Conservation (phyloP, 2,888 invertebrate species). For the Scaptomyza tumidula region DNA sequence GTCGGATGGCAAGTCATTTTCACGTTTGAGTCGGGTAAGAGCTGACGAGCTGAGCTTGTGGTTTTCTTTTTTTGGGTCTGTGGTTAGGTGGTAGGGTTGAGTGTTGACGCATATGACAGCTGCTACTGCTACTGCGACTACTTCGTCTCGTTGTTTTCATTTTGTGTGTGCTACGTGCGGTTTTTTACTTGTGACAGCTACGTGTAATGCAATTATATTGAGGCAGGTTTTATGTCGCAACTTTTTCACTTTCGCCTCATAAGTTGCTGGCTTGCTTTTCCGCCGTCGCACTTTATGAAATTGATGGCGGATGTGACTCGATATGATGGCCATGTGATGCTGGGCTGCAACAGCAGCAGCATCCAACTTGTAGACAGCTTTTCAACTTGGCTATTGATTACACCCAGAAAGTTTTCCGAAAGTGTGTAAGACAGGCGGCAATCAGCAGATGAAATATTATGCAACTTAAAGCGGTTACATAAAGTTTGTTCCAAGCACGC, state of each 20-base stretch:
- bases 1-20: conserved; percentile 65
- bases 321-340: conserved; percentile 29
- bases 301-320: conserved; percentile 40
- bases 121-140: conserved; percentile 17
- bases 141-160: conserved; percentile 5
- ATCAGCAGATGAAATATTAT: conserved; percentile 22
- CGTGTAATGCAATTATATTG: conserved; percentile 78
- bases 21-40: conserved; percentile 55
- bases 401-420: conserved; percentile 24
- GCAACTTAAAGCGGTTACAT: neutral
- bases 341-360: neutral
- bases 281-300: conserved; percentile 48
- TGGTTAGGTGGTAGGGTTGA: conserved; percentile 33
- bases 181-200: conserved; percentile 62
- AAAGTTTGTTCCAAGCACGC: neutral
- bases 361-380: conserved; percentile 31
- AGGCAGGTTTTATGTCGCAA: conserved; percentile 68
- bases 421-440: conserved; percentile 12
- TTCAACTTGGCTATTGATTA: conserved; percentile 42
- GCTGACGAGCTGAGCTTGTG: conserved; percentile 33
- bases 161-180: conserved; percentile 36
- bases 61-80: conserved; percentile 35
- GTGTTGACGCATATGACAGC: conserved; percentile 39
- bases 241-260: conserved; percentile 47
- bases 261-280: neutral